Conservation (phyloP, 2,113 vertebrate genomes). For the Raja brachyura region DNA sequence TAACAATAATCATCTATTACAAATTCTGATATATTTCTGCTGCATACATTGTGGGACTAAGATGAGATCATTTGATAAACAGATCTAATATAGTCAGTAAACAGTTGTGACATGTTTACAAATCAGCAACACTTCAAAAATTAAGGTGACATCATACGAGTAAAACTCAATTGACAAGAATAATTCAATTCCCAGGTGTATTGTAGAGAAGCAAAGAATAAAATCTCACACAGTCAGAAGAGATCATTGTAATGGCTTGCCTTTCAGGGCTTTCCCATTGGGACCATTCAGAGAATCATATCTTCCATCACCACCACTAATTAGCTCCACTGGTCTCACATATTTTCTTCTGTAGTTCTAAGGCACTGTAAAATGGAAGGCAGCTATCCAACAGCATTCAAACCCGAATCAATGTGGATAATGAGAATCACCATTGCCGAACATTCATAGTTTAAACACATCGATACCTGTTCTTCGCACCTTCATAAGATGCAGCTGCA, state of each 20-base stretch:
- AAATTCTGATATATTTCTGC: neutral
- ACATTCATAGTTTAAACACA: neutral
- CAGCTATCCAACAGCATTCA: neutral
- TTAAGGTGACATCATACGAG: neutral
- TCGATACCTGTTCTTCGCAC: neutral
- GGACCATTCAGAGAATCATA: neutral
- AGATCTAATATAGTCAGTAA: neutral
- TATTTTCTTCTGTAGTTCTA: neutral
- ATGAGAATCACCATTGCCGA: neutral
- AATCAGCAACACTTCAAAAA: neutral
- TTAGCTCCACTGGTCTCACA: neutral
- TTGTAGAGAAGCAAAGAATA: neutral
- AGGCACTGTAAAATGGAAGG: neutral
- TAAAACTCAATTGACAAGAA: neutral
- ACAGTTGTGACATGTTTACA: neutral
- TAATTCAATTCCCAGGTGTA: neutral
- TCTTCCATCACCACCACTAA: neutral
- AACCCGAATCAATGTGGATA: neutral
- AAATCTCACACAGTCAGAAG: neutral
- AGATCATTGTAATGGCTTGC: neutral
- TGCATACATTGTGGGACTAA: neutral
- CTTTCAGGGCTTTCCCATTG: neutral
- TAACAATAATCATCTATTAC: neutral
- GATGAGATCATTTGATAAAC: conserved; percentile 17
- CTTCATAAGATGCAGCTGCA: neutral